phyloP scores from a whole-genome alignment of 2,888 invertebrate species.

The Achlya flavicornis region DNA sequence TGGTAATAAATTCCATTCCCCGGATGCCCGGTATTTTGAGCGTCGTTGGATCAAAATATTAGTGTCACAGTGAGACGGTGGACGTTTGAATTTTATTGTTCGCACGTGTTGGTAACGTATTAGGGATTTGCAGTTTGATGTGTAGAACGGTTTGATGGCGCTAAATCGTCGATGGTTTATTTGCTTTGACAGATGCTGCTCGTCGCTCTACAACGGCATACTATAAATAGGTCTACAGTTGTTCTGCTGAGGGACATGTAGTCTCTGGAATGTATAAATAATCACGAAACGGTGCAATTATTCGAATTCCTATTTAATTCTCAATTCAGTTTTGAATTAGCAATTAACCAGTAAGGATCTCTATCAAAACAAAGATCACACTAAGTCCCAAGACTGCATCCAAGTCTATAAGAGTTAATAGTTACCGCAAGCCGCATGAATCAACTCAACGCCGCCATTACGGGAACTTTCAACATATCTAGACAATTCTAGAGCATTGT shows the following conservation, averaged over 20 bases:
- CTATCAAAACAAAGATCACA: constrained; percentile 9
- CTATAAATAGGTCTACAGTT: constrained; percentile 2
- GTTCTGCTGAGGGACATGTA: background rate
- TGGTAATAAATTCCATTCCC: constrained; percentile 63
- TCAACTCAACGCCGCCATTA: constrained; percentile 57
- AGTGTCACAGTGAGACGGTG: constrained; percentile 46
- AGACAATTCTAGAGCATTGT: constrained; percentile 41
- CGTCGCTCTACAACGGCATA: background rate
- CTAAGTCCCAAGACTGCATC: constrained; percentile 2
- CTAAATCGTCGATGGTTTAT: constrained; percentile 50
- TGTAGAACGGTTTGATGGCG: constrained; percentile 44
- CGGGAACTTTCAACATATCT: constrained; percentile 53
- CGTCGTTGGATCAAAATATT: constrained; percentile 66
- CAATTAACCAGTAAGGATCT: background rate
- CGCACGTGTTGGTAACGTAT: constrained; percentile 57
- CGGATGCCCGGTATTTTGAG: constrained; percentile 69
- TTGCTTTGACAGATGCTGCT: constrained; percentile 32
- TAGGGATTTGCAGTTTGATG: constrained; percentile 53
- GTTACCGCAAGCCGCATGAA: constrained; percentile 52
- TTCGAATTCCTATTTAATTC: background rate
- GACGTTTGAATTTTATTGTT: constrained; percentile 63
- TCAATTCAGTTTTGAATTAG: background rate
- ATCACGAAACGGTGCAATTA: constrained; percentile 3
- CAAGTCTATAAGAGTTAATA: constrained; percentile 11
- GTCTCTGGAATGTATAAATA: constrained; percentile 9